These are phyloP conservation scores for Potamarius usumacintae DNA, from an alignment of 2,113 vertebrate genomes.

Conservation along the genomic window DNA sequence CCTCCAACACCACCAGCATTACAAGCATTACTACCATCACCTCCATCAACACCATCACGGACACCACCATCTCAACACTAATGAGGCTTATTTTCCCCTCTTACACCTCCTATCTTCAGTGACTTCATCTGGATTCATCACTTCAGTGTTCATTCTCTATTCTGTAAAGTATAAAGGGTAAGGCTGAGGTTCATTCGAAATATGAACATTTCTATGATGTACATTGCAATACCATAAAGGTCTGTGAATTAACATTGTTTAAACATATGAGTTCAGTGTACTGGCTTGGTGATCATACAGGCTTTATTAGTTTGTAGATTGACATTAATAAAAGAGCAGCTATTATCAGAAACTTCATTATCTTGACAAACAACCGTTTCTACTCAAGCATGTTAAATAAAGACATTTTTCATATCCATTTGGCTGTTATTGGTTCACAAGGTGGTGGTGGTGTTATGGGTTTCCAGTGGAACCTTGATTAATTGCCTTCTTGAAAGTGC, in stretches of 20 bases:
- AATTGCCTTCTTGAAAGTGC: neutral
- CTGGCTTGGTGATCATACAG: neutral
- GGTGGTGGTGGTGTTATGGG: neutral
- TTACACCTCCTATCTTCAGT: too few relatives aligned
- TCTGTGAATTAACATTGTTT: neutral
- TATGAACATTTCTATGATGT: neutral
- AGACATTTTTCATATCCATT: neutral
- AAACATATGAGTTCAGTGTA: neutral
- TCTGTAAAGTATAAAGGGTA: neutral
- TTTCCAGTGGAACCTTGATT: neutral
- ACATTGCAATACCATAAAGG: neutral
- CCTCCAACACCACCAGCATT: too few relatives aligned
- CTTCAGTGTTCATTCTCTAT: neutral
- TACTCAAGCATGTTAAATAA: neutral
- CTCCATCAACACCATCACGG: neutral
- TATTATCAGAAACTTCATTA: neutral
- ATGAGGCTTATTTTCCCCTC: neutral
- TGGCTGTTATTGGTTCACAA: neutral
- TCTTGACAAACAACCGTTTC: neutral
- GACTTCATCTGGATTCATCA: neutral
- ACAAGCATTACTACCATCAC: too few relatives aligned
- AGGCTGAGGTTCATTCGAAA: neutral
- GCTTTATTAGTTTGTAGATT: neutral
- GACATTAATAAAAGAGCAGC: neutral
- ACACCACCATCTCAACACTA: neutral